Conservation (phyloP, 2,888 invertebrate species). For the Agrotis exclamationis region DNA sequence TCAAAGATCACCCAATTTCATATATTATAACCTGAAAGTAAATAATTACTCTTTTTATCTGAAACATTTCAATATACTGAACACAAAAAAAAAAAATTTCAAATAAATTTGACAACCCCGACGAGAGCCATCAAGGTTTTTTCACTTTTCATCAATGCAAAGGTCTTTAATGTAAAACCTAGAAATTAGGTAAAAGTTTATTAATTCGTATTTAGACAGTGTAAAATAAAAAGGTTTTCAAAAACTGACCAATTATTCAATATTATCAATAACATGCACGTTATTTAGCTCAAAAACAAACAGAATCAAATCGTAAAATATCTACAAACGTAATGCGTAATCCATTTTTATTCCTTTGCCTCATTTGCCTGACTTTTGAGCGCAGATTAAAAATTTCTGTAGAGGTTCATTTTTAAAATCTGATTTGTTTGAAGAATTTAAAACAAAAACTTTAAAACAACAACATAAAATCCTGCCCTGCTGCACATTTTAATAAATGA, state of each 20-base stretch:
- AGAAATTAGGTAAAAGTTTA: background rate
- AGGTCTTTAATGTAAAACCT: constrained; percentile 46
- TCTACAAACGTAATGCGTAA: constrained; percentile 21
- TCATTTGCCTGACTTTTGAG: constrained; percentile 51
- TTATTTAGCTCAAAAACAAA: constrained; percentile 14
- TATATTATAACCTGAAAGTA: constrained; percentile 41
- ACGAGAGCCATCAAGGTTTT: constrained; percentile 60
- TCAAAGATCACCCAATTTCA: constrained; percentile 24
- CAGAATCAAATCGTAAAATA: constrained; percentile 6
- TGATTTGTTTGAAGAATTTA: background rate
- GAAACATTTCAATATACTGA: background rate
- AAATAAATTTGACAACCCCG: constrained; percentile 60
- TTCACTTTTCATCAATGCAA: constrained; percentile 52
- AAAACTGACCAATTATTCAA: constrained; percentile 13
- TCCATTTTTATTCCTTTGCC: constrained; percentile 48
- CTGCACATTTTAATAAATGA: background rate
- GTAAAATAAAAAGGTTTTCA: background rate
- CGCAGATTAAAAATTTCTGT: constrained; percentile 27
- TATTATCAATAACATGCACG: constrained; percentile 3
- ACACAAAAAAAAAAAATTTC: constrained; percentile 26
- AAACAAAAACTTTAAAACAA: background rate
- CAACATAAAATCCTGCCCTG: background rate
- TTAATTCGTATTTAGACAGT: background rate
- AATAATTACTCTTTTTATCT: background rate
- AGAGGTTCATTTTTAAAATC: too few species aligned